Evolutionary conservation across 2,888 invertebrate species (phyloP), one percentile per base, ranked within the genome.

Genomic region (Diplolepis rosae): DNA sequence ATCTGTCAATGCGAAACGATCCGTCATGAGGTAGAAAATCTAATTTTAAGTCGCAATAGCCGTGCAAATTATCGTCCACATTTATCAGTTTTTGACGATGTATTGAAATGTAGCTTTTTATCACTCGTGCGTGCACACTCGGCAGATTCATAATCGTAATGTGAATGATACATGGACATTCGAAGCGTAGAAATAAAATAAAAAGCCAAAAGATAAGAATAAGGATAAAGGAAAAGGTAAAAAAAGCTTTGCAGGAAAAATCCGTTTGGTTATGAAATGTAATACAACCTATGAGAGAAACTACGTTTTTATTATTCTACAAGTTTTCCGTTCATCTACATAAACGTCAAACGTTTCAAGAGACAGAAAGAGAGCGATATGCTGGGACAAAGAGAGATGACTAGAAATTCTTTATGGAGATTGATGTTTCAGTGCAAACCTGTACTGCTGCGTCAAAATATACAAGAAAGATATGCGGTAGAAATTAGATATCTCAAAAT

Each of bases 91-190:
- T 61, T 42, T 39, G 61, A 61, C 39, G 39, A 42, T 39, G 61
- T 24, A 35, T 35, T 24, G 61, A 61, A 61, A 42, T 61, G 24
- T 39, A 61, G 61, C 39, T 61, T 39, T 35, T 61, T 61, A 42
- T 39, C 11, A 61, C 35, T 39, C 39, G 61, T 39, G 61, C 39
- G 61, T 39, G 39, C 39, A 61, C 39, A 61, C 61, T 39, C 35
- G 39, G 39, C 39, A 48, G 48, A 30, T 28, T 32, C 22, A 3
- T 28, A 18, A 68, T 30, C 28, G 56, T 52, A 42, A 68, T 65
- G 24, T 51, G 32, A 32, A 65, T 48, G 65, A 61, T 65, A 48
- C 65, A 69, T 48, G 65, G 50, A 69, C 61, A 65, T 69, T 48
- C 27, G 35, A 32, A 51, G 35, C 32, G 51, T n/a, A 35, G 35